These are phyloP conservation scores for Galleria mellonella DNA, from an alignment of 1,140 invertebrate genomes.

Conservation along the genomic window DNA sequence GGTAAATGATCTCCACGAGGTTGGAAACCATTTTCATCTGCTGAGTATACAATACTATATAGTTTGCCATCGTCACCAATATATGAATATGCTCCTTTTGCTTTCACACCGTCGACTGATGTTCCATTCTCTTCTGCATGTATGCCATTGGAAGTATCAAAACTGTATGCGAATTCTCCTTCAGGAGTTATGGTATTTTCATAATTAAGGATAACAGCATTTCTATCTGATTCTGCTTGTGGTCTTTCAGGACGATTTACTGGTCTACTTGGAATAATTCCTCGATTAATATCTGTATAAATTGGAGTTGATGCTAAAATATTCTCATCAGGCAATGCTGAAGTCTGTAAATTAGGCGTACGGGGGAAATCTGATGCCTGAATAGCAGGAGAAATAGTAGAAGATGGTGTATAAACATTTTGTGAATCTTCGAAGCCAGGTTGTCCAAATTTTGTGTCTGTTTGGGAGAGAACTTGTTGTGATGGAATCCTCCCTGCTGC, in stretches of 20 bases:
- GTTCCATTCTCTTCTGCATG: constrained; percentile 74
- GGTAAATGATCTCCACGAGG: constrained; percentile 85
- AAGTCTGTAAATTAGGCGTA: neutral
- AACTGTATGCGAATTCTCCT: constrained; percentile 74
- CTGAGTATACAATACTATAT: constrained; percentile 81
- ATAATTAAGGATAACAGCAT: constrained; percentile 42
- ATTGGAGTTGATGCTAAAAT: neutral
- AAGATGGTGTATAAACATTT: neutral
- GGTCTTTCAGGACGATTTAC: constrained; percentile 21
- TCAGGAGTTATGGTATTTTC: constrained; percentile 70
- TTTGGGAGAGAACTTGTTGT: neutral
- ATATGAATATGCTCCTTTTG: constrained; percentile 77
- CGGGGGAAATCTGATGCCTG: neutral
- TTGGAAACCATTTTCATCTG: constrained; percentile 76
- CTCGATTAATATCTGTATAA: neutral
- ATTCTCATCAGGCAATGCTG: neutral
- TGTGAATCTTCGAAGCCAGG: neutral
- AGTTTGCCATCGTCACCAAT: constrained; percentile 77
- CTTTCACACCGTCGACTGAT: constrained; percentile 56
- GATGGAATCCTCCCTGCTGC: neutral
- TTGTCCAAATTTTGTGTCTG: neutral
- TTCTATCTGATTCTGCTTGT: constrained; percentile 38
- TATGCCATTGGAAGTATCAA: constrained; percentile 80
- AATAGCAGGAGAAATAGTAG: neutral
- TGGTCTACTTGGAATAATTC: neutral